These are phyloP conservation scores for Phyllostomus hastatus DNA, from an alignment of 2,113 vertebrate species.

Conservation along the genomic window DNA sequence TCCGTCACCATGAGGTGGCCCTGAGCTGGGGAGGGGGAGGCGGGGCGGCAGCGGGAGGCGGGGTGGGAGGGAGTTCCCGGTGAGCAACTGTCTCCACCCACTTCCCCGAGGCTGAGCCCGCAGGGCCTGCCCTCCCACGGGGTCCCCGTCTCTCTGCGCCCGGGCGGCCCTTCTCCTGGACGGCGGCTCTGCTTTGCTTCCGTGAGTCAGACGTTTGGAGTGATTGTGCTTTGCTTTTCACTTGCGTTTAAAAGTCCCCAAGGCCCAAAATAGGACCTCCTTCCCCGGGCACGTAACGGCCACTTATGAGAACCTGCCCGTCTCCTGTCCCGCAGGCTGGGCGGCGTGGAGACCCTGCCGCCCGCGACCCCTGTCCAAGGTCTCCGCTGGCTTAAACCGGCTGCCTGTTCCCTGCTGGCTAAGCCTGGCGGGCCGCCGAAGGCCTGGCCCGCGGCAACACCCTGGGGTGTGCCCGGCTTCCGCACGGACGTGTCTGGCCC, in stretches of 20 bases:
- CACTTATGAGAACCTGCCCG: background rate
- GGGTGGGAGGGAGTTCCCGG: background rate
- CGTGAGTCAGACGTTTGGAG: background rate
- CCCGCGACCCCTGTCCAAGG: accelerated
- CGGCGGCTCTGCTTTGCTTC: background rate
- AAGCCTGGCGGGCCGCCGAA: accelerated
- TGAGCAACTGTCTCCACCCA: no score
- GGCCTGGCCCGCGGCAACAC: accelerated
- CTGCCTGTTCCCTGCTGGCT: background rate
- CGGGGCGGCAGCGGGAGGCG: accelerated
- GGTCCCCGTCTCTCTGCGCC: accelerated
- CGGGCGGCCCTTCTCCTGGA: background rate
- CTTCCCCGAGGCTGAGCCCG: background rate
- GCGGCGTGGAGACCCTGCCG: accelerated
- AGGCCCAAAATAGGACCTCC: background rate
- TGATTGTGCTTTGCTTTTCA: background rate
- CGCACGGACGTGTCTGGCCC: accelerated
- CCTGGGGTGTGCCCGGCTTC: background rate
- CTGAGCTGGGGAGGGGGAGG: background rate
- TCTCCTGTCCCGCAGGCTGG: background rate
- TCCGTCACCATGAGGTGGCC: accelerated
- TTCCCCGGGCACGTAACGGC: background rate
- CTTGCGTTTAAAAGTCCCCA: background rate
- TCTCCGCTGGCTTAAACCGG: no score
- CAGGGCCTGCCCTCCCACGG: accelerated